Evolutionary conservation across 2,113 vertebrate species (phyloP).

Genomic region (Mesocricetus auratus): DNA sequence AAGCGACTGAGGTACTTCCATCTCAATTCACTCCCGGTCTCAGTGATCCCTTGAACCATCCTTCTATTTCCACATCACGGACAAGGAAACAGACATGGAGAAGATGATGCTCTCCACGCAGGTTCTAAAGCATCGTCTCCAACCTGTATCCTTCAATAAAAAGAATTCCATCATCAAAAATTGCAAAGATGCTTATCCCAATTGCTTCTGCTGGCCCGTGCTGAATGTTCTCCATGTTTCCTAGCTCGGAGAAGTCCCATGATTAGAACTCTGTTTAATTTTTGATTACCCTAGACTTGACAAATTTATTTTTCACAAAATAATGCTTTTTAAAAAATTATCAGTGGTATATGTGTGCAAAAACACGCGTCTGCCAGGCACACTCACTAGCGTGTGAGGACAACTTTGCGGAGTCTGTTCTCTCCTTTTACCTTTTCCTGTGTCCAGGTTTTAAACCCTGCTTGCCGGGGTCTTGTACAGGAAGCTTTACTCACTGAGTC

Average conservation of each 20-base stretch:
- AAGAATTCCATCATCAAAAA: neutral
- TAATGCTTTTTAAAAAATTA: neutral
- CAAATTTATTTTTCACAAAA: neutral
- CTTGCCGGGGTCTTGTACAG: no score
- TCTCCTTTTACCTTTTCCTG: neutral
- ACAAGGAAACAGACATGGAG: neutral
- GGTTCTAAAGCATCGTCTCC: neutral
- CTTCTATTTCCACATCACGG: constrained; percentile 3
- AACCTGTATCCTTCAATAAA: neutral
- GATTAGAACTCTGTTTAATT: neutral
- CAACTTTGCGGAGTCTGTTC: neutral
- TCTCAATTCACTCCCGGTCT: neutral
- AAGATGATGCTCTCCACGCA: neutral
- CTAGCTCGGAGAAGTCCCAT: neutral
- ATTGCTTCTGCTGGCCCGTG: neutral
- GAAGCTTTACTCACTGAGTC: neutral
- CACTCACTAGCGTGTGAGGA: neutral
- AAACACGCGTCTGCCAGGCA: no score
- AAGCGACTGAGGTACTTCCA: neutral
- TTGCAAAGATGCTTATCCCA: neutral
- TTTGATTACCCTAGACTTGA: constrained; percentile 21
- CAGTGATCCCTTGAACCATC: neutral
- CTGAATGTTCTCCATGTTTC: neutral
- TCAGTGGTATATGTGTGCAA: neutral
- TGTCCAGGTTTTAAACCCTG: neutral